A percentile compares a stretch with the other conserved stretches of the same genome.
Evolutionary conservation across 2,888 invertebrate genomes (phyloP).

Genomic region (Calephelis perditalis): DNA sequence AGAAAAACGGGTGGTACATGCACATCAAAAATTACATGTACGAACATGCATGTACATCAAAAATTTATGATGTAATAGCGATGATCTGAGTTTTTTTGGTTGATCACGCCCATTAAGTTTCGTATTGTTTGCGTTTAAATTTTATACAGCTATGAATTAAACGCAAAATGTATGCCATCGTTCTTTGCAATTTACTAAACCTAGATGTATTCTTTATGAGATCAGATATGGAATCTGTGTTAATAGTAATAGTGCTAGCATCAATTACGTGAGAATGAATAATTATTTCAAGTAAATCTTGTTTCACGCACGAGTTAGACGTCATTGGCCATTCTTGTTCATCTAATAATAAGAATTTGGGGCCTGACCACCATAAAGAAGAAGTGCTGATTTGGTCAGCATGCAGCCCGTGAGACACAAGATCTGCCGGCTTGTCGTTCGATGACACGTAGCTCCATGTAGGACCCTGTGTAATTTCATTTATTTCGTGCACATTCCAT

Average conservation of each 20-base stretch:
- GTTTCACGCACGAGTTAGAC: not conserved
- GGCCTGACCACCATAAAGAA: constrained; percentile 20
- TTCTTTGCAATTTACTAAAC: not conserved
- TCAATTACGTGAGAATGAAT: not conserved
- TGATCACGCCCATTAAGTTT: no score
- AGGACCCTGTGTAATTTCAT: no score
- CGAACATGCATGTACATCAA: no score
- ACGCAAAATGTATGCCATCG: not conserved
- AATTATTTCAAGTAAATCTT: not conserved
- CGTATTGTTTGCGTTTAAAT: no score
- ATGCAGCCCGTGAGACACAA: constrained; percentile 19
- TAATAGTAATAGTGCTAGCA: not conserved
- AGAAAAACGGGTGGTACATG: no score
- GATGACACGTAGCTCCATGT: no score
- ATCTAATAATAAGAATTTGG: not conserved
- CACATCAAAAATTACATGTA: no score
- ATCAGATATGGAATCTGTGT: not conserved
- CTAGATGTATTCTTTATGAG: not conserved
- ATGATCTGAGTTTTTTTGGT: no score
- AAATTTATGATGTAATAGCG: no score
- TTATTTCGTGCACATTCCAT: no score
- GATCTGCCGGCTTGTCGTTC: no score
- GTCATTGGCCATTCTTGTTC: not conserved
- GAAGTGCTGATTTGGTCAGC: constrained; percentile 21
- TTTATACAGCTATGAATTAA: not conserved